phyloP scores from a whole-genome alignment of 2,888 invertebrate species.

The Sinopyrophorus schimmeli region DNA sequence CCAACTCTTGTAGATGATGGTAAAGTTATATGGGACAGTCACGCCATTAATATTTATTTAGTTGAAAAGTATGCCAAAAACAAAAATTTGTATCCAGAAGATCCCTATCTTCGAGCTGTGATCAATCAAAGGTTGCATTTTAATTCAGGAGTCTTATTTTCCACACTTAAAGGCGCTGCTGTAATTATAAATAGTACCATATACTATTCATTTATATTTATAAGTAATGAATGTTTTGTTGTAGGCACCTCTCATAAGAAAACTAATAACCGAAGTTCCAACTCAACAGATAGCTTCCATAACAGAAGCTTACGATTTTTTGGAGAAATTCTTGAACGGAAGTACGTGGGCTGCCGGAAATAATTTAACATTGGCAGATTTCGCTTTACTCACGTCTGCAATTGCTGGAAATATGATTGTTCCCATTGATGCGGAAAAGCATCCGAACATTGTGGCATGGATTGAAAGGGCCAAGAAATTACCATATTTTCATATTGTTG shows the following conservation, averaged over 20 bases:
- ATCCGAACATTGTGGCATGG: conserved; percentile 45
- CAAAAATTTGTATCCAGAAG: conserved; percentile 59
- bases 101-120: conserved; percentile 55
- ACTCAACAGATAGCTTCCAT: conserved; percentile 1
- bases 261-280: conserved; percentile 5
- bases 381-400: conserved; percentile 52
- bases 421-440: conserved; percentile 46
- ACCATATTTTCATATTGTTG: conserved; percentile 37
- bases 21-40: conserved; percentile 63
- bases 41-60: conserved; percentile 65
- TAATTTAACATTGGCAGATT: conserved; percentile 51
- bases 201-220: neutral
- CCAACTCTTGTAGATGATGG: conserved; percentile 63
- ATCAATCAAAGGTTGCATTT: conserved; percentile 60
- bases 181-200: conserved; percentile 51
- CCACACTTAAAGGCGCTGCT: conserved; percentile 55
- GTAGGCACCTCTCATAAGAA: conserved; percentile 50
- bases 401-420: conserved; percentile 44
- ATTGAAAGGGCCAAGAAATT: conserved; percentile 42
- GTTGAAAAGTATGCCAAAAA: conserved; percentile 60
- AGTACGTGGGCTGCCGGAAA: conserved; percentile 58
- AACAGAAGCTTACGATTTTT: conserved; percentile 53
- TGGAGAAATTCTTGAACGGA: conserved; percentile 56
- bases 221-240: conserved; percentile 43
- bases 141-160: conserved; percentile 57